Base-by-base conservation (phyloP, 2,797 vertebrate species). In the Falco cherrug region DNA sequence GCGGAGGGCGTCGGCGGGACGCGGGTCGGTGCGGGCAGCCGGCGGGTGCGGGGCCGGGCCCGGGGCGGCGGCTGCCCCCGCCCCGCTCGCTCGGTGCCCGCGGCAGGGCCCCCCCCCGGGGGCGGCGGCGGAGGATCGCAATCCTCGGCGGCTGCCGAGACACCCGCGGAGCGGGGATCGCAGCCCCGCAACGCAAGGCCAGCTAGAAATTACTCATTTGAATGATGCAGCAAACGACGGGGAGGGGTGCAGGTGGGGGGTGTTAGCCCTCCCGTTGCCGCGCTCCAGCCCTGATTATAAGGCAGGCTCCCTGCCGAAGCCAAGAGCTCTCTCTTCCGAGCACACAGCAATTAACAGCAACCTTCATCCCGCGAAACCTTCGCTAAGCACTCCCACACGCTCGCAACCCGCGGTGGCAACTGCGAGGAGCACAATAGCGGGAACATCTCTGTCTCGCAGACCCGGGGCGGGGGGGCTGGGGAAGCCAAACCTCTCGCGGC, bases 161-260 rank as follows among this genome's bases (percentile, higher is more conserved):
- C 16, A 31, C 54, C 51, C n/a, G 16, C 12, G 8, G 43, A 29
- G 29, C 4, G 20, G 29, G 43, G 11, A 4, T 70, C 4, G 69
- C 33, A 74, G 53, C 65, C 69, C 56, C 37, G 56, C 86, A 28
- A 81, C 15, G 76, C 61, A 37, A 71, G 28, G 68, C 65, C 74
- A 56, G 37, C 50, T 39, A 64, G 45, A 64, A 90, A 88, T 64
- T 70, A 47, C 47, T 87, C 77, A 64, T 68, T 83, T 59, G 60
- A 90, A 79, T 85, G 85, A 77, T 93, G 95, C 97, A 56, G 91
- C 95, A 93, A 87, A 79, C 17, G 16, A 8, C 6, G 37, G 22
- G 47, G 26, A 41, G 6, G 13, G 71, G 25, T 45, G 37, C 37
- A 37, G 37, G 37, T 37, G 37, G 37, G 37, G 37, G 37, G 37